Evolutionary conservation across 2,113 vertebrate genomes (phyloP).

Genomic region (Colossoma macropomum): DNA sequence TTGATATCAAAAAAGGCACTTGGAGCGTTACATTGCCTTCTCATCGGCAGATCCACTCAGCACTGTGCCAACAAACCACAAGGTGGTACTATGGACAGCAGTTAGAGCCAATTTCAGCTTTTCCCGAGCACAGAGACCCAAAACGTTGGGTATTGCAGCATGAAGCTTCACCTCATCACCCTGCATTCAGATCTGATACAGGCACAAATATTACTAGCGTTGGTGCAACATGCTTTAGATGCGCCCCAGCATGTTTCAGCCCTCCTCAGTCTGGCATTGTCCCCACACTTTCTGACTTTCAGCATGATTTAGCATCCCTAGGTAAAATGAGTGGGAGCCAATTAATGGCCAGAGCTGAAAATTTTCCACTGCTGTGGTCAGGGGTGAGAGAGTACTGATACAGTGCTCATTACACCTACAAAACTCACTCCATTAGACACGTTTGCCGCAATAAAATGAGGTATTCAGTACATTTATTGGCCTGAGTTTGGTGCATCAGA

Average conservation of each 20-base stretch:
- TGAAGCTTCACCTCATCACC: not conserved
- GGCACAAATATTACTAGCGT: too few relatives aligned
- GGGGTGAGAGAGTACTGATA: not conserved
- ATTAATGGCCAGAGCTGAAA: not conserved
- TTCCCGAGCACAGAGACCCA: not conserved
- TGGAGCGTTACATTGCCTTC: too few relatives aligned
- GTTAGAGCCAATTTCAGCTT: conserved; percentile 31
- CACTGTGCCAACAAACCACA: conserved; percentile 55
- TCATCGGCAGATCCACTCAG: not conserved
- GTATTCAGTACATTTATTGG: too few relatives aligned
- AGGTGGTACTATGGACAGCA: conserved; percentile 67
- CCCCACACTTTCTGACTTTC: not conserved
- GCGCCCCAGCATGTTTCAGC: too few relatives aligned
- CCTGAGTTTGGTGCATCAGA: too few relatives aligned
- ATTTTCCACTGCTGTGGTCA: not conserved
- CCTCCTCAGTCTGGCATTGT: too few relatives aligned
- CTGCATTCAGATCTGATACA: too few relatives aligned
- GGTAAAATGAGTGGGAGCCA: not conserved
- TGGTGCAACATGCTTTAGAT: not conserved
- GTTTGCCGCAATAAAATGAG: too few relatives aligned
- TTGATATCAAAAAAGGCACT: too few relatives aligned
- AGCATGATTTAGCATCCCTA: not conserved
- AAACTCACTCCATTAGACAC: too few relatives aligned
- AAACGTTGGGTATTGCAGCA: not conserved
- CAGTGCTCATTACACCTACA: not conserved